Evolutionary conservation across 2,113 vertebrate species (phyloP).

Genomic region (Chloropsis cyanopogon): DNA sequence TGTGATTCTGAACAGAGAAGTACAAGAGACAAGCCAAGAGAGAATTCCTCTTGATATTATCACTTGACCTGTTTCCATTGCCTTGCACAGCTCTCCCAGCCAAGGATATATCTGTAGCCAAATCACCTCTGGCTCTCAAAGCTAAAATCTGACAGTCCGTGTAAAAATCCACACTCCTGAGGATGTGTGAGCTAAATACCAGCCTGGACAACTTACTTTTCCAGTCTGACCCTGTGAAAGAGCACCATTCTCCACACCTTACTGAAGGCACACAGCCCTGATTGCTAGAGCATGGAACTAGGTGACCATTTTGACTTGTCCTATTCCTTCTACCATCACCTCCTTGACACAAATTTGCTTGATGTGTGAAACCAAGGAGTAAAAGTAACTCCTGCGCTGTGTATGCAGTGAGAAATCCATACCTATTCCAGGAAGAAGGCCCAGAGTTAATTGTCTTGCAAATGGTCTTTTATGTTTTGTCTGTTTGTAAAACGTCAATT

Average conservation of each 20-base stretch:
- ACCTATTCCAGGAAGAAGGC: neutral
- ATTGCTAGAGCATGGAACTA: neutral
- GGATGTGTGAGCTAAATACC: neutral
- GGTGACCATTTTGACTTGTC: neutral
- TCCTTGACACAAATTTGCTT: neutral
- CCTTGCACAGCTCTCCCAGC: neutral
- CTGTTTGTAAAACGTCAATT: fast-evolving
- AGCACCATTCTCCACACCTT: neutral
- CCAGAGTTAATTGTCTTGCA: neutral
- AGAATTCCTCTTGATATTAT: neutral
- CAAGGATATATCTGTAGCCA: neutral
- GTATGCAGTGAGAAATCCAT: neutral
- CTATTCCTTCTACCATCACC: neutral
- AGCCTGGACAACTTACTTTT: neutral
- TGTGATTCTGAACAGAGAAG: slow-evolving; percentile 10
- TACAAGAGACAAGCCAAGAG: neutral
- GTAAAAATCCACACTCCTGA: neutral
- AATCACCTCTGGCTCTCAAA: neutral
- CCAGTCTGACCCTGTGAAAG: neutral
- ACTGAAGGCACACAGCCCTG: neutral
- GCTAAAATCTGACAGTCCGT: neutral
- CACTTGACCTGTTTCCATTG: neutral
- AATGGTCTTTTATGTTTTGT: neutral
- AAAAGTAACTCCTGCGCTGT: neutral
- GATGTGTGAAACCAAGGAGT: neutral